phyloP scores from a whole-genome alignment of 2,113 vertebrate genomes.

The Plecturocebus donacophilus region DNA sequence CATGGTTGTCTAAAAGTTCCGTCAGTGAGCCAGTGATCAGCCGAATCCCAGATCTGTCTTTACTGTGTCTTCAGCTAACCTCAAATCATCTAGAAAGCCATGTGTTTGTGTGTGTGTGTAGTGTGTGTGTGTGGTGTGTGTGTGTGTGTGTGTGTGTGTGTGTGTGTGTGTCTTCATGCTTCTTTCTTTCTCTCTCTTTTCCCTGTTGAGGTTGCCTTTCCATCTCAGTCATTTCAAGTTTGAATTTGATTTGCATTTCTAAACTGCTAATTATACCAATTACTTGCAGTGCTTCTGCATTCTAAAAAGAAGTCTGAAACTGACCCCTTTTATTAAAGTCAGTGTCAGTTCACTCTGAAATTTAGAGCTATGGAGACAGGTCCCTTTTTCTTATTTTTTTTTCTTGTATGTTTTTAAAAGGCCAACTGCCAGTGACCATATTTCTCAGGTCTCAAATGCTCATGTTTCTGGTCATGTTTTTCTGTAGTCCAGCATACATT shows the following conservation, averaged over 20 bases:
- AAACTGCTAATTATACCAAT: constrained; percentile 70
- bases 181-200: background rate
- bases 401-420: constrained; percentile 30
- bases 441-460: constrained; percentile 38
- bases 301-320: constrained; percentile 68
- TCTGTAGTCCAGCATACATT: constrained; percentile 63
- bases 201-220: constrained; percentile 57
- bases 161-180: background rate
- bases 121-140: too few relatives aligned
- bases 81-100: background rate
- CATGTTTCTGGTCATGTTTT: constrained; percentile 66
- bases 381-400: background rate
- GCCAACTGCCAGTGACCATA: constrained; percentile 18
- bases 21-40: background rate
- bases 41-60: background rate
- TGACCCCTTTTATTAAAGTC: constrained; percentile 66
- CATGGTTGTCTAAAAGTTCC: background rate
- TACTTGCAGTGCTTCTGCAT: constrained; percentile 49
- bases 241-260: constrained; percentile 65
- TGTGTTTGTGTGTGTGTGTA: background rate
- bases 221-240: constrained; percentile 63
- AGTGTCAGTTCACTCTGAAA: constrained; percentile 55
- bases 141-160: background rate
- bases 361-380: constrained; percentile 6
- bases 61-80: background rate